A percentile compares a stretch with the other conserved stretches of the same genome.
Conservation (phyloP, 2,797 vertebrate genomes). For the Morelia viridis region DNA sequence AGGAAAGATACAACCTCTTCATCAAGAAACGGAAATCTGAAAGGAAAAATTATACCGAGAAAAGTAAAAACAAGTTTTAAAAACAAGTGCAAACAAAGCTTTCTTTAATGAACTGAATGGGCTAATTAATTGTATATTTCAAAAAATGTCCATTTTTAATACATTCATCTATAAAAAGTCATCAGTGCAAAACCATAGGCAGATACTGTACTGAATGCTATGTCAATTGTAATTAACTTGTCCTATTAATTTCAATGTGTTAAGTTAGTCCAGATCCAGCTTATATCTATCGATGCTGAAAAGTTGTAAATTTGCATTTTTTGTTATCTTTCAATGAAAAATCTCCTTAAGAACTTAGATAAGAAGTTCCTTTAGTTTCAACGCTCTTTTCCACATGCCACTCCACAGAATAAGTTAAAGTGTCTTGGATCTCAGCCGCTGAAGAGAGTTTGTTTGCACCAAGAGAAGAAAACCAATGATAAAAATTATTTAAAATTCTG, state of each 20-base stretch:
- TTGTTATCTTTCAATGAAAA: neutral
- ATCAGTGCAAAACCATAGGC: neutral
- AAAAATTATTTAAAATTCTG: neutral
- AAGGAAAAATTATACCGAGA: conserved; percentile 9
- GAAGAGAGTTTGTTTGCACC: neutral
- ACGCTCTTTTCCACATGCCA: neutral
- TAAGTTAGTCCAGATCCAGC: neutral
- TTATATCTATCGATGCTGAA: neutral
- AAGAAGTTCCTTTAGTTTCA: neutral
- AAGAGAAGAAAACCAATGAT: neutral
- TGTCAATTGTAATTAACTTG: neutral
- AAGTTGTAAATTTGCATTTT: neutral
- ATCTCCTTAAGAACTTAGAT: neutral
- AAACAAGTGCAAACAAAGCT: neutral
- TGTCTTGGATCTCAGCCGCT: neutral
- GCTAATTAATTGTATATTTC: neutral
- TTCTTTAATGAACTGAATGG: neutral
- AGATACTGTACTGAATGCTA: neutral
- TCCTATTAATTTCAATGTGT: neutral
- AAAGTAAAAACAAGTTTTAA: conserved; percentile 2
- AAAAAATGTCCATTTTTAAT: neutral
- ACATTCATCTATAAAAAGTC: neutral
- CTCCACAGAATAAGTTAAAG: neutral
- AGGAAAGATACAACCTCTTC: conserved; percentile 92
- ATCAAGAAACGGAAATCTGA: conserved; percentile 93